phyloP scores from a whole-genome alignment of 2,113 vertebrate genomes.

The Gracilinanus agilis region DNA sequence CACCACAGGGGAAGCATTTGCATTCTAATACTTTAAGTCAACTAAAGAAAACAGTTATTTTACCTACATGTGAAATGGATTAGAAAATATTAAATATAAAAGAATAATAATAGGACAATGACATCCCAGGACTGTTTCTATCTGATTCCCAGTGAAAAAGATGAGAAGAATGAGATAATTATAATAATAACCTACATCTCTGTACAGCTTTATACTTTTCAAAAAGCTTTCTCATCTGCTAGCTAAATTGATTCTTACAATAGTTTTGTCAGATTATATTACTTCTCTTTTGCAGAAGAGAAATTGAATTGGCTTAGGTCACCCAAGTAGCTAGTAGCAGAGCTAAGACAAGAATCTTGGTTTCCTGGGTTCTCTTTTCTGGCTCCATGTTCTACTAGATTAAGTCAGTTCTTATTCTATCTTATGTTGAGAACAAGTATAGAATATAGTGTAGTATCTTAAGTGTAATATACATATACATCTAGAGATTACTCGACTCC shows the following conservation, averaged over 20 bases:
- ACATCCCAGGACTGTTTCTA: neutral
- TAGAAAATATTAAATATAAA: neutral
- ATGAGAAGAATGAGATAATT: neutral
- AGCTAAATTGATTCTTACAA: neutral
- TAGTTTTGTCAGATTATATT: neutral
- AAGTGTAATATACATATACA: neutral
- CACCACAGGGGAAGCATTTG: neutral
- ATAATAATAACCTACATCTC: neutral
- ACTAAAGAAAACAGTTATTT: neutral
- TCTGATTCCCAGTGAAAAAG: neutral
- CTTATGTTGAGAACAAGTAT: neutral
- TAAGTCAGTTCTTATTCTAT: neutral
- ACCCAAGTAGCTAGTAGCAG: neutral
- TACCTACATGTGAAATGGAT: neutral
- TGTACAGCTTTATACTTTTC: neutral
- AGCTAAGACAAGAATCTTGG: neutral
- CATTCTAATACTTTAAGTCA: neutral
- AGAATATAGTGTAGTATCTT: neutral
- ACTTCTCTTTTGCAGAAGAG: slow-evolving; percentile 27
- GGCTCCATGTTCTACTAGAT: neutral
- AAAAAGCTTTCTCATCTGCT: neutral
- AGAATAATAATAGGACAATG: neutral
- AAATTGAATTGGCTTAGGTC: neutral
- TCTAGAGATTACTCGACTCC: neutral
- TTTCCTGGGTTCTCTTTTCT: neutral